Base-by-base conservation (phyloP, 2,888 invertebrate genomes). In the Spialia ferax region DNA sequence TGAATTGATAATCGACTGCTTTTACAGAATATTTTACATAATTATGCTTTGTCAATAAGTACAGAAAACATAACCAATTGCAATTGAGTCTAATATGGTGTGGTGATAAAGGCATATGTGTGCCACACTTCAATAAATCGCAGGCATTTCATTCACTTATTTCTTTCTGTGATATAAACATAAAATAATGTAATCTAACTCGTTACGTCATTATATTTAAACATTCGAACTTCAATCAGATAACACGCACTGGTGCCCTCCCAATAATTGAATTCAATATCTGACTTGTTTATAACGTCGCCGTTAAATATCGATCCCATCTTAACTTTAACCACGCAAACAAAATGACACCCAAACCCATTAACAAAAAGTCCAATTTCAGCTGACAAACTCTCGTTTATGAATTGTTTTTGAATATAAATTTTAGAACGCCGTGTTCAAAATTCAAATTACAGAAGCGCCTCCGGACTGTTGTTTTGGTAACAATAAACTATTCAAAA, bases 251-350 rank as follows among this genome's bases (percentile, higher is more conserved):
- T 50, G 62, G 61, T 61, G 38, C 68, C 57, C 67, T 61, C 67
- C 65, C 75, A 73, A 75, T 76, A 76, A 76, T 76, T 76, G 76
- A 75, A 76, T 75, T 71, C 74, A 70, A 63, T 67, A 67, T 62
- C 67, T 69, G 77, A 79, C 80, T 83, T 84, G 85, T 86, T 85
- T 85, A 86, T 84, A 77, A 80, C 83, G 79, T 83, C 83, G 81
- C 80, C 81, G 74, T 77, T 73, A 75, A 77, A 65, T 68, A 22
- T 70, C 59, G 86, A 86, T 85, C 84, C 60, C 70, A 84, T 85
- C 85, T 79, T 73, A 69, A 75, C 77, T 79, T 79, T 77, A 72
- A 77, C 74, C 63, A 72, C 71, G 20, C 66, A 45, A 55, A 22
- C 11, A 55, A 61, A 42, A 20, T 45, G n/a, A 60, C 42, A 45